Conservation (phyloP, 2,888 invertebrate species). For the Volucella zonaria region DNA sequence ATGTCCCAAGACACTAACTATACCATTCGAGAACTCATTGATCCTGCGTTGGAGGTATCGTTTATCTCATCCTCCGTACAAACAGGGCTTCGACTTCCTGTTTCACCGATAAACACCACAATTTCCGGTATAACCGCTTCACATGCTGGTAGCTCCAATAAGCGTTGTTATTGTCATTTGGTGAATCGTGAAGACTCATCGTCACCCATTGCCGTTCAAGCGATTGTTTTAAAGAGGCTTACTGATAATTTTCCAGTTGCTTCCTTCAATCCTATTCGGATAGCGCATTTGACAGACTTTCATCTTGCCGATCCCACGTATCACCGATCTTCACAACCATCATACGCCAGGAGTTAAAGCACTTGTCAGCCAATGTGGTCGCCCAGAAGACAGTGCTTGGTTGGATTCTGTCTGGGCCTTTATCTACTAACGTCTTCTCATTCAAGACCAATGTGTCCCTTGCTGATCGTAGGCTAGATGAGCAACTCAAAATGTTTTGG, state of each 20-base stretch:
- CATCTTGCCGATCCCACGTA: slow-evolving; percentile 11
- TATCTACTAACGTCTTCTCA: background rate
- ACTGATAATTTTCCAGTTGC: background rate
- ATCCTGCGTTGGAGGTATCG: too few species aligned
- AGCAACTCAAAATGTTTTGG: slow-evolving; percentile 1
- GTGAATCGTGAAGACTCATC: background rate
- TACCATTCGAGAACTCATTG: too few species aligned
- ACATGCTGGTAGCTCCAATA: background rate
- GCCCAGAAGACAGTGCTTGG: slow-evolving; percentile 10
- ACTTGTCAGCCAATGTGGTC: background rate
- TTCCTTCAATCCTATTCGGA: background rate
- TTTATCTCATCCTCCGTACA: too few species aligned
- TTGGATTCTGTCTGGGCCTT: slow-evolving; percentile 1
- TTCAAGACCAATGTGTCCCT: background rate
- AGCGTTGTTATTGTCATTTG: background rate
- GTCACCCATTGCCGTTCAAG: background rate
- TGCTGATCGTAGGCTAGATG: background rate
- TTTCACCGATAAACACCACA: too few species aligned
- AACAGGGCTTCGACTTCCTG: too few species aligned
- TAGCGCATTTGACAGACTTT: background rate
- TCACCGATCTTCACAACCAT: background rate
- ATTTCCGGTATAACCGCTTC: too few species aligned
- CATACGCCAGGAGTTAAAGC: background rate
- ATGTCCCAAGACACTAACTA: too few species aligned
- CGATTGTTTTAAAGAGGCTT: slow-evolving; percentile 4